Conservation (phyloP, 1,140 invertebrate genomes). For the Yoshiicerus persimilis region DNA sequence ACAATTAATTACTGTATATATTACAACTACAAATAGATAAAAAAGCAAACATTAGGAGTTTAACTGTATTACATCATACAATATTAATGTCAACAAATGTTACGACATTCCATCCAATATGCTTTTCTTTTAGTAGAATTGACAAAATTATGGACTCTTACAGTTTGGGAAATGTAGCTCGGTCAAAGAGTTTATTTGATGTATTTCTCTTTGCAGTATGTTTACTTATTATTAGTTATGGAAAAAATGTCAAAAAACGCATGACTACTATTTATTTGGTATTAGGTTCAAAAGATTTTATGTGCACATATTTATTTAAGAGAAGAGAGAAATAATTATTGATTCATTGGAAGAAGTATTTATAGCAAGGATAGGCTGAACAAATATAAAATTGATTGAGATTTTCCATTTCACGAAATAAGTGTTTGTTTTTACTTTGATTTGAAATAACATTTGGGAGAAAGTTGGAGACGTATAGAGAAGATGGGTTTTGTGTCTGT, state of each 20-base stretch:
- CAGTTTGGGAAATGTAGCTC: no score
- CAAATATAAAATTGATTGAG: neutral
- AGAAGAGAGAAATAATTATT: neutral
- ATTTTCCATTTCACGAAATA: neutral
- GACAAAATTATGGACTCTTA: no score
- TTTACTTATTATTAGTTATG: neutral
- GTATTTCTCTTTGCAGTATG: no score
- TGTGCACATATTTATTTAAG: no score
- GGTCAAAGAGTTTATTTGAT: no score
- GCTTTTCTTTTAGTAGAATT: no score
- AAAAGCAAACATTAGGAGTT: no score
- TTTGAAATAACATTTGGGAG: neutral
- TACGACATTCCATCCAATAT: no score
- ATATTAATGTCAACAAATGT: no score
- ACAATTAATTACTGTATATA: no score
- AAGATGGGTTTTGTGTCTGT: neutral
- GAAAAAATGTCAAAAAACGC: neutral
- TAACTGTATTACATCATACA: no score
- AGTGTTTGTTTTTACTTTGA: neutral
- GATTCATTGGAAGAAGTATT: neutral
- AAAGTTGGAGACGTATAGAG: neutral
- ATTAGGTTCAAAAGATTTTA: neutral
- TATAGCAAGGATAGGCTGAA: neutral
- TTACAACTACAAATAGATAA: no score
- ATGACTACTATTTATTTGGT: neutral